Percentiles rank a stretch among this genome's conserved stretches.
Conservation (phyloP, 2,888 invertebrate species). For the Cylindroiulus punctatus region DNA sequence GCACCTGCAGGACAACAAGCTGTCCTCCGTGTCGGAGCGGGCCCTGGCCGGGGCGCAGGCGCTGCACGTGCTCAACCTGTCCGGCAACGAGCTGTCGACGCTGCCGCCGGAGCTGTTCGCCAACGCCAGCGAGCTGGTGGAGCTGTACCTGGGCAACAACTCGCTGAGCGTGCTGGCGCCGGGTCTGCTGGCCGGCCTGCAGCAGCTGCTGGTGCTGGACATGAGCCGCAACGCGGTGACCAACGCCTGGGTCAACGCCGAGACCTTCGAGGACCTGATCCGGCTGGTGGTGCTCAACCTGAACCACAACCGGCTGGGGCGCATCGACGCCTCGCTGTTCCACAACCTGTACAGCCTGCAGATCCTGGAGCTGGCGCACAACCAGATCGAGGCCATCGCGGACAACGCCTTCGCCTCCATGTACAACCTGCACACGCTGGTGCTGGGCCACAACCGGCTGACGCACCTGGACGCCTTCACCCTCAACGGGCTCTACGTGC, state of each 20-base stretch:
- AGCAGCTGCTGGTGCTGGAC: slow-evolving; percentile 82
- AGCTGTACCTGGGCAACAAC: slow-evolving; percentile 91
- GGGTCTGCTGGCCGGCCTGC: slow-evolving; percentile 84
- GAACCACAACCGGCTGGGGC: slow-evolving; percentile 82
- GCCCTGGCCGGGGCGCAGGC: slow-evolving; percentile 82
- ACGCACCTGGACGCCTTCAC: slow-evolving; percentile 86
- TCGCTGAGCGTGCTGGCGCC: slow-evolving; percentile 87
- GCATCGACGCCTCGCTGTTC: slow-evolving; percentile 84
- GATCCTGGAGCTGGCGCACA: slow-evolving; percentile 85
- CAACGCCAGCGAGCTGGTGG: slow-evolving; percentile 80
- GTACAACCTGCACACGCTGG: slow-evolving; percentile 90
- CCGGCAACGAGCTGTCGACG: slow-evolving; percentile 83
- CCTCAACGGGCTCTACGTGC: slow-evolving; percentile 85
- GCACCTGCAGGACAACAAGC: slow-evolving; percentile 83
- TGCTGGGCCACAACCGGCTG: slow-evolving; percentile 86
- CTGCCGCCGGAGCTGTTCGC: slow-evolving; percentile 85
- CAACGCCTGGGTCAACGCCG: slow-evolving; percentile 85
- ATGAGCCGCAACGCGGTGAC: slow-evolving; percentile 86
- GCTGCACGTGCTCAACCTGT: slow-evolving; percentile 83
- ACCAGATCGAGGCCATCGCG: slow-evolving; percentile 82
- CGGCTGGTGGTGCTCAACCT: slow-evolving; percentile 86
- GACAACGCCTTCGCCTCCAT: slow-evolving; percentile 89
- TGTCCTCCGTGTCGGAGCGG: slow-evolving; percentile 80
- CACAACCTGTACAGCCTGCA: slow-evolving; percentile 86
- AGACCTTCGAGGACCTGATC: slow-evolving; percentile 87